These are phyloP conservation scores for Diplosoma virens DNA, from an alignment of 23 tunicate genomes.

Conservation along the genomic window DNA sequence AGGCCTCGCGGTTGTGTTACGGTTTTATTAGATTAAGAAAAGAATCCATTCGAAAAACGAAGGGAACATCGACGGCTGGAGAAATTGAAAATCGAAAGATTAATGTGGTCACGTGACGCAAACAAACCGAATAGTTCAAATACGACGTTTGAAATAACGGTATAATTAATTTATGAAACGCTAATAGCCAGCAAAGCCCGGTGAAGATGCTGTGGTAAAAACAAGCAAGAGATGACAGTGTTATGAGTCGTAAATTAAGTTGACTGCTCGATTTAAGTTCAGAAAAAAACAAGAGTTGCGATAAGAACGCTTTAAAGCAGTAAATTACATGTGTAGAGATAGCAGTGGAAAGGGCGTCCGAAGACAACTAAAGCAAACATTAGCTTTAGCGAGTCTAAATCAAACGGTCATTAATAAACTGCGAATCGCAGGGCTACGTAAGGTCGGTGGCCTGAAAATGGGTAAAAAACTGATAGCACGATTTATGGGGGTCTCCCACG, in stretches of 20 bases:
- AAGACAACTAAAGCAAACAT: neutral
- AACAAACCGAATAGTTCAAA: no score
- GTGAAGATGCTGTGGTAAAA: neutral
- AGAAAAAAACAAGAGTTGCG: neutral
- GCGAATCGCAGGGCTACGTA: no score
- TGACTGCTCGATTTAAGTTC: neutral
- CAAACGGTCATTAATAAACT: slow-evolving; percentile 2
- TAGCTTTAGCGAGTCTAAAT: neutral
- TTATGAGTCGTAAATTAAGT: neutral
- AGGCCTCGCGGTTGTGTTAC: no score
- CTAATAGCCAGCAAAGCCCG: neutral
- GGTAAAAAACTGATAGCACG: neutral
- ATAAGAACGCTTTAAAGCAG: neutral
- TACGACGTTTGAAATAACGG: neutral
- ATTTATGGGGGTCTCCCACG: neutral
- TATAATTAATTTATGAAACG: slow-evolving; percentile 12
- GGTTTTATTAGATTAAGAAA: no score
- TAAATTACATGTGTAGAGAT: neutral
- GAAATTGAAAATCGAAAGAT: no score
- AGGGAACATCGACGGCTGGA: no score
- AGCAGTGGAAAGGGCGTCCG: neutral
- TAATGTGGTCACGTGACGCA: no score
- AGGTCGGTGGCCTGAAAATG: neutral
- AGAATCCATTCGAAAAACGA: no score
- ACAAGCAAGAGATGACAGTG: neutral